Conservation (phyloP, 2,797 vertebrate species). For the Serranus cabrilla region DNA sequence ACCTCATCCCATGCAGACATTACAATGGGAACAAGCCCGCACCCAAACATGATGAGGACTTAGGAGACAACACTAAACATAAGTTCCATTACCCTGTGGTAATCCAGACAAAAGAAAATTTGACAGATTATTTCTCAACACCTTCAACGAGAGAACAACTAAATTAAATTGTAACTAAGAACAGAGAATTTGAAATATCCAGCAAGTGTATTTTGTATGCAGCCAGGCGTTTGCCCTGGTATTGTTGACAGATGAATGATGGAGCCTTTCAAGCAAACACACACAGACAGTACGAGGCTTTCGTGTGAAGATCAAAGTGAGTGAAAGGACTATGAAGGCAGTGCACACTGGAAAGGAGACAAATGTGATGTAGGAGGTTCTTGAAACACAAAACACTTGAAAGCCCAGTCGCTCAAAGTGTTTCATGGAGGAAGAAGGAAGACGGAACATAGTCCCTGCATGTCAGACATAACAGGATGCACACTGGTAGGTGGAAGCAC, state of each 20-base stretch:
- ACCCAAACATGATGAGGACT: background rate
- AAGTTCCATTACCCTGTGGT: background rate
- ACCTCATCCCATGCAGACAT: background rate
- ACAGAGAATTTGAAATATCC: constrained; percentile 33
- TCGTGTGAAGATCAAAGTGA: constrained; percentile 66
- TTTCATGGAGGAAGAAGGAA: constrained; percentile 55
- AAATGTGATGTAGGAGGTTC: constrained; percentile 59
- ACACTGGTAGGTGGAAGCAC: constrained; percentile 37
- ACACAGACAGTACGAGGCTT: constrained; percentile 41
- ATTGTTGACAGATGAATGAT: constrained; percentile 60
- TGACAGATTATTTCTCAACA: constrained; percentile 20
- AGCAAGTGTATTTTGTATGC: constrained; percentile 41
- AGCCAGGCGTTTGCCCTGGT: constrained; percentile 29
- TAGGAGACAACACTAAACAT: constrained; percentile 3
- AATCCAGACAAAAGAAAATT: constrained; percentile 3
- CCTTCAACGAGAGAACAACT: constrained; percentile 4
- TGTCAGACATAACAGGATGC: constrained; percentile 70
- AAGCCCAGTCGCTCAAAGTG: constrained; percentile 60
- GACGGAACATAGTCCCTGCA: constrained; percentile 51
- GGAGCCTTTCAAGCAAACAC: constrained; percentile 58
- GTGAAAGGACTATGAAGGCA: constrained; percentile 55
- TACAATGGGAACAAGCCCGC: background rate
- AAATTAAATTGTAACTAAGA: constrained; percentile 36
- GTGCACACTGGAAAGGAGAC: constrained; percentile 57
- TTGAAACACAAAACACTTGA: constrained; percentile 66